Conservation (phyloP, 2,888 invertebrate genomes). For the Drosophila greeni region DNA sequence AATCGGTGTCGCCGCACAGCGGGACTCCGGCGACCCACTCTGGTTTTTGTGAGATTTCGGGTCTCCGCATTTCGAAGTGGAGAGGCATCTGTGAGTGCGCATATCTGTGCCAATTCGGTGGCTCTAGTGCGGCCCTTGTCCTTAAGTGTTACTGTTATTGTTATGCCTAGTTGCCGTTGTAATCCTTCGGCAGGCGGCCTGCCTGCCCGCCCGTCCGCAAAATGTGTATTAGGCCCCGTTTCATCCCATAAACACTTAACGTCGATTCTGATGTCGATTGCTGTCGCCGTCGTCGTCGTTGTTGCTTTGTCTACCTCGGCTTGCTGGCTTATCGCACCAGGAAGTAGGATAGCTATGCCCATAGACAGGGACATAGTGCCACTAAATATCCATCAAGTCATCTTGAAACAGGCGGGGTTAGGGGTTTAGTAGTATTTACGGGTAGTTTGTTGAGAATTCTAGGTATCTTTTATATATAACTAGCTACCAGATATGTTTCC, state of each 20-base stretch:
- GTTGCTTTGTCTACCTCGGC: constrained; percentile 43
- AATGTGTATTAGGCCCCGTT: constrained; percentile 31
- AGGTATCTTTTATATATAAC: background rate
- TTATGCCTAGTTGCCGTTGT: constrained; percentile 48
- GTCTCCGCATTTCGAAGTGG: background rate
- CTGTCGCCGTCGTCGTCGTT: constrained; percentile 9
- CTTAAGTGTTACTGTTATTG: constrained; percentile 60
- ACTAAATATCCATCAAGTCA: constrained; percentile 46
- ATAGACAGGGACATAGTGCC: constrained; percentile 16
- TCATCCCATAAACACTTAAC: constrained; percentile 72
- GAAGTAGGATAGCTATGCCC: constrained; percentile 14
- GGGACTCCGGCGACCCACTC: constrained; percentile 14
- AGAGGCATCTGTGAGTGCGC: constrained; percentile 34
- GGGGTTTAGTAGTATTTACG: too few relatives aligned
- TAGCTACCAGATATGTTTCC: background rate
- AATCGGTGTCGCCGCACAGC: constrained; percentile 41
- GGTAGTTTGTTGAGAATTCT: background rate
- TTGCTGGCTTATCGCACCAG: constrained; percentile 63
- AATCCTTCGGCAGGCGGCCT: constrained; percentile 22
- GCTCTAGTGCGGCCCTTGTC: constrained; percentile 19
- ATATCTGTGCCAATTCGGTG: constrained; percentile 46
- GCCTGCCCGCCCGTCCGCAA: constrained; percentile 34
- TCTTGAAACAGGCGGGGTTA: background rate
- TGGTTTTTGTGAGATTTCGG: background rate
- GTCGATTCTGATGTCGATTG: constrained; percentile 57